These are phyloP conservation scores for Tetanocera ferruginea DNA, from an alignment of 2,888 invertebrate species.

Conservation along the genomic window DNA sequence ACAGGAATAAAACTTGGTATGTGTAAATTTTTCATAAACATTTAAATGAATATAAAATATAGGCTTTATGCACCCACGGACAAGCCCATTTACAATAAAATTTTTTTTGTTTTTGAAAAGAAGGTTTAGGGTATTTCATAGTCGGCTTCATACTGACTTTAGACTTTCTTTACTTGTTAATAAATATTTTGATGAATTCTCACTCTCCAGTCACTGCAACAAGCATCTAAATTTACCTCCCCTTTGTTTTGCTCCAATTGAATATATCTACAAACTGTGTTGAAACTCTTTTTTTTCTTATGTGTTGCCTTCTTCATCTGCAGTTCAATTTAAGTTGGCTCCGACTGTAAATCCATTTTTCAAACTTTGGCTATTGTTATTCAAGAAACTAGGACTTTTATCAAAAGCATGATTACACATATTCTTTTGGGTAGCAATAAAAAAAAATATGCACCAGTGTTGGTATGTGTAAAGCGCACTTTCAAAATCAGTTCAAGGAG, in stretches of 20 bases:
- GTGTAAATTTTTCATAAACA: too few relatives aligned
- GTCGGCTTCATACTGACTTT: too few relatives aligned
- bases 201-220: not conserved
- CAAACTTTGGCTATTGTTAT: not conserved
- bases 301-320: constrained; percentile 1
- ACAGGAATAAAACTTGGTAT: too few relatives aligned
- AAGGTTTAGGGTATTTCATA: too few relatives aligned
- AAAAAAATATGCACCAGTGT: not conserved
- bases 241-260: constrained; percentile 15
- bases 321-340: constrained; percentile 7
- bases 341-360: not conserved
- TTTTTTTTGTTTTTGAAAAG: too few relatives aligned
- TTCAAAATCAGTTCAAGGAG: constrained; percentile 6
- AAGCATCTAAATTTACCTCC: not conserved
- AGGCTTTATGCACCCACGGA: too few relatives aligned
- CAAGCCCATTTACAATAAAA: too few relatives aligned
- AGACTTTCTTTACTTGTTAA: too few relatives aligned
- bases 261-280: not conserved
- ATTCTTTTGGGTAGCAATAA: not conserved
- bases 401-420: too few relatives aligned
- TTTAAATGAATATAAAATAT: too few relatives aligned
- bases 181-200: too few relatives aligned
- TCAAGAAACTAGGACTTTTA: too few relatives aligned
- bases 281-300: not conserved
- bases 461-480: not conserved